Percentiles rank a stretch among this genome's conserved stretches.
Conservation (phyloP, 2,797 vertebrate genomes). For the Gallinago nigripennis region DNA sequence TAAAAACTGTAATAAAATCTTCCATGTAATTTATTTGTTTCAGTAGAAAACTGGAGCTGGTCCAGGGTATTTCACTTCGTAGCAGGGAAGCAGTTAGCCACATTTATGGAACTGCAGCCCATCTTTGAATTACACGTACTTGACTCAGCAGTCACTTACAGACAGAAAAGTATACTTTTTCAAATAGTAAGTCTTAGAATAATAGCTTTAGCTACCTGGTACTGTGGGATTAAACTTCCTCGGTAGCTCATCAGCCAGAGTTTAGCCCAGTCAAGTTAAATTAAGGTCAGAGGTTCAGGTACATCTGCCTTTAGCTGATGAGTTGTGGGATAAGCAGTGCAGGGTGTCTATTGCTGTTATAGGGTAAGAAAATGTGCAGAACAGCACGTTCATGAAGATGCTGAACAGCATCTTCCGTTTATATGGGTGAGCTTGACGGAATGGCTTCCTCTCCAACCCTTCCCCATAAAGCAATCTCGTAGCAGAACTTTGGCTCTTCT, state of each 20-base stretch:
- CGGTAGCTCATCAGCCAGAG: slow-evolving; percentile 32
- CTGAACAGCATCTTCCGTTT: background rate
- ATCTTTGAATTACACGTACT: slow-evolving; percentile 18
- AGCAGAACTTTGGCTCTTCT: background rate
- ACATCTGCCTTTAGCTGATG: slow-evolving; percentile 16
- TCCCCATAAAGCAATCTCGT: background rate
- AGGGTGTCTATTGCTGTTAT: background rate
- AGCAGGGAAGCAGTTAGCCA: background rate
- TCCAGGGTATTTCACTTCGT: background rate
- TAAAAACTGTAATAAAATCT: background rate
- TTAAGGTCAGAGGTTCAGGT: slow-evolving; percentile 35
- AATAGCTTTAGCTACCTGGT: slow-evolving; percentile 40
- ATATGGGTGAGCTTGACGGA: background rate
- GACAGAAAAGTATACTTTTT: background rate
- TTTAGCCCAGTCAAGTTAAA: slow-evolving; percentile 38
- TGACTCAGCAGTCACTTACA: slow-evolving; percentile 18
- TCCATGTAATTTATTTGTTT: background rate
- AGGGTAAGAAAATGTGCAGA: background rate
- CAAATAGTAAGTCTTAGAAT: slow-evolving; percentile 7
- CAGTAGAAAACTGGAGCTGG: background rate
- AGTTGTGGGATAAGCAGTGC: slow-evolving; percentile 15
- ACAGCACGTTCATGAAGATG: background rate
- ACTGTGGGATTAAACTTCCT: slow-evolving; percentile 20
- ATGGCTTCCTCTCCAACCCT: background rate
- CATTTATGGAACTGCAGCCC: background rate